Base-by-base conservation (phyloP, 2,113 vertebrate species). In the Calcarius ornatus region DNA sequence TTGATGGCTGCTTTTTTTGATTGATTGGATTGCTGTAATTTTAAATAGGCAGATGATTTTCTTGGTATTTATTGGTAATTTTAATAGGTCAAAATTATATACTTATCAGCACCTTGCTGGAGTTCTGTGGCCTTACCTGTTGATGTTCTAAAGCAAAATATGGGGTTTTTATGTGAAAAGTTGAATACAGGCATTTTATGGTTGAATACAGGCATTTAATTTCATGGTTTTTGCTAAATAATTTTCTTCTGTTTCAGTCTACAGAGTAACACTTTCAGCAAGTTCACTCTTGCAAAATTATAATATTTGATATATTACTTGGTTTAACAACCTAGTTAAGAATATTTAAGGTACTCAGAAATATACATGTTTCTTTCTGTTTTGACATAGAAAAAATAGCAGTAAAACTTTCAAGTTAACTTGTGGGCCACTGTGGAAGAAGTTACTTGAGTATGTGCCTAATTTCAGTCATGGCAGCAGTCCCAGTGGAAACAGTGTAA, bases 11-110 rank as follows among this genome's bases (percentile, higher is more conserved):
- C 88, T 87, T 84, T 93, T 75, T 63, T 83, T 94, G 16, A 95
- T 89, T 43, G 20, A 82, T 90, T 91, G 80, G 23, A 95, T 94
- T 95, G 84, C 81, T 96, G 94, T 95, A 53, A 60, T 96, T 95
- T 97, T 95, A 68, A 96, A 85, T 68, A 87, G 24, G 73, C 47
- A 54, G 56, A 94, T 85, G 23, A 93, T 86, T 95, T 90, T 92
- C 86, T 93, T 95, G 20, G 64, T 98, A 98, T 98, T 97, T 98
- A 98, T 98, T 97, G 69, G 50, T 93, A 96, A 97, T 95, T 96
- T 95, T 96, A 94, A 70, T 66, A 56, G 18, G 70, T 96, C 61
- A 45, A 97, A 83, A 86, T 88, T 10, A 72, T 77, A 75, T 10
- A 5, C 42, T 87, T 95, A 48, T 96, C 92, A 96, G 76, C 95